Base-by-base conservation (phyloP, 2,888 invertebrate genomes). In the Cerastis leucographa region DNA sequence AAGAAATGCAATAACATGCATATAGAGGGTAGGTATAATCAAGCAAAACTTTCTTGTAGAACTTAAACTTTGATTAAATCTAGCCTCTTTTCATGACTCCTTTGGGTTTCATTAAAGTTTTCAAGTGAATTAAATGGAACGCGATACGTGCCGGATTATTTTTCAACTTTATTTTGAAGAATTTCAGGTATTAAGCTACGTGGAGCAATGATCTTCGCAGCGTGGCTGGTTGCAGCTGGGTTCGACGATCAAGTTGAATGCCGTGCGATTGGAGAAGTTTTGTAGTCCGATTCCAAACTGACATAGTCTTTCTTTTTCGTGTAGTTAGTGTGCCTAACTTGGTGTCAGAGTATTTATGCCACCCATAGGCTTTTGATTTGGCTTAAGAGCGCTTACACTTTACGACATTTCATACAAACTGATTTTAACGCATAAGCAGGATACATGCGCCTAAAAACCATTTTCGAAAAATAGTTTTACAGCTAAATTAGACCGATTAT, bases 61-160 rank as follows among this genome's bases (percentile, higher is more conserved):
- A 79, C 61, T 75, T 83, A 42, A 74, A 74, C 35, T 87, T 78
- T 83, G 74, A 87, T 87, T 78, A 84, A 86, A 80, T 71, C 74
- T 74, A 61, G 42, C 71, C 70, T 71, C 44, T 74, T 65, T 70
- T 66, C 51, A 76, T 44, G 71, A 67, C 46, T 84, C 64, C 35
- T 65, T 14, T 59, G 70, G 67, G 29, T 72, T 82, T 83, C 56
- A 83, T 84, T 83, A 80, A 83, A 80, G 70, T 51, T 84, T 71
- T 40, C n/a, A 59, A 61, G 46, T 83, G 42, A 83, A 78, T 71
- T 66, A 72, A 64, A 79, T 65, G 71, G n/a, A 40, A 51, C 35
- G 46, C 5, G 29, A 54, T 79, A 71, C 66, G 25, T 79, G 66
- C 22, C 40, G 25, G 71, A 59, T 62, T 49, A 54, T 40, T 59